These are phyloP conservation scores for Drosophila funebris DNA, from an alignment of 1,140 invertebrate genomes.

Conservation along the genomic window DNA sequence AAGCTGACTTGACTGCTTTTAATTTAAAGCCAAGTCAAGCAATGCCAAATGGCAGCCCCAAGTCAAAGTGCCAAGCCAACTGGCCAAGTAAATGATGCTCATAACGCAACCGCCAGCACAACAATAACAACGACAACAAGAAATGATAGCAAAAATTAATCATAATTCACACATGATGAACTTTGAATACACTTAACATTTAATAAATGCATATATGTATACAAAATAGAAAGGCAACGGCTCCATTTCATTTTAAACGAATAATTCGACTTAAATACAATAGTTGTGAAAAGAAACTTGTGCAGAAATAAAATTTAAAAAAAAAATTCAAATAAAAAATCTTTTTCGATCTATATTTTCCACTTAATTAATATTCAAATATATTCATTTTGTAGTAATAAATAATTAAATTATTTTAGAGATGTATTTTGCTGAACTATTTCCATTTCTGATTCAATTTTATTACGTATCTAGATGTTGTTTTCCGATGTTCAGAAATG, in stretches of 20 bases:
- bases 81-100: conserved; percentile 41
- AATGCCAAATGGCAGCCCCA: conserved; percentile 16
- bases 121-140: not conserved
- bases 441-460: too few species aligned
- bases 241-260: not conserved
- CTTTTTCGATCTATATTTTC: too few species aligned
- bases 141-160: conserved; percentile 7
- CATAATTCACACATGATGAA: not conserved
- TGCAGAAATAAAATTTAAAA: too few species aligned
- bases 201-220: not conserved
- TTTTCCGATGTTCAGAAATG: too few species aligned
- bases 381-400: too few species aligned
- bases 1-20: conserved; percentile 6
- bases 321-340: too few species aligned
- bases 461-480: too few species aligned
- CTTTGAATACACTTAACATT: not conserved
- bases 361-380: too few species aligned
- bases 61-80: conserved; percentile 42
- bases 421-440: too few species aligned
- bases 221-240: not conserved
- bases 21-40: conserved; percentile 29
- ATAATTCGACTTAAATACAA: too few species aligned
- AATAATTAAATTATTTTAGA: too few species aligned
- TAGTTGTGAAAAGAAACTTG: too few species aligned
- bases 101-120: conserved; percentile 1